Conservation (phyloP, 1,140 invertebrate species). For the Apis mellifera region Amel_HAv3.1 CM009936.2:17440501-17441000, state of each 20-base stretch:
- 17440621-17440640: conserved; percentile 28
- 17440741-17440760: too few species aligned
- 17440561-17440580: conserved; percentile 55
- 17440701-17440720: conserved; percentile 10
- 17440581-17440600: conserved; percentile 31
- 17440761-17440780: too few species aligned
- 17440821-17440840: background rate
- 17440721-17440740: too few species aligned
- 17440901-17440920: conserved; percentile 57
- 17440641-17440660: conserved; percentile 49
- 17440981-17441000: conserved; percentile 63
- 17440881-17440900: conserved; percentile 55
- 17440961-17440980: conserved; percentile 61
- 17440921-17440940: conserved; percentile 56
- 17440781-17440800: too few species aligned
- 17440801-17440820: too few species aligned
- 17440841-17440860: conserved; percentile 49
- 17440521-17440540: conserved; percentile 62
- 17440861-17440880: conserved; percentile 66
- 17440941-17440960: too few species aligned
- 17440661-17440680: conserved; percentile 16
- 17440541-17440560: conserved; percentile 51
- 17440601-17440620: conserved; percentile 29
- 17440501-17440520: conserved; percentile 47
- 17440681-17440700: conserved; percentile 8